Base-by-base conservation (phyloP, 2,113 vertebrate species). In the Dipodomys merriami region DNA sequence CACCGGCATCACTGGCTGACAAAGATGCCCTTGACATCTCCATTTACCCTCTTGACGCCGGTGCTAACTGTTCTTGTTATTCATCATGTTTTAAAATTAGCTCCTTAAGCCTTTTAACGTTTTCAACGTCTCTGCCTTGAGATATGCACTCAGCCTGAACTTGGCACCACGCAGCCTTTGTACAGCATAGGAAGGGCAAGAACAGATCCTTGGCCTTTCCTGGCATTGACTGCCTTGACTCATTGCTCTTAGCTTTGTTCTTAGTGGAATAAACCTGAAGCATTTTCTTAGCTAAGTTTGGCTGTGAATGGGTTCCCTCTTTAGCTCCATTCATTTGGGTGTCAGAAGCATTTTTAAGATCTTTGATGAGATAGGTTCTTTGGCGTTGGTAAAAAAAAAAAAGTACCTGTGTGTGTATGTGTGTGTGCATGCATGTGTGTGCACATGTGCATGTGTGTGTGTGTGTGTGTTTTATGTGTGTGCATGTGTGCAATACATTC, bases 61-160 rank as follows among this genome's bases (percentile, higher is more conserved):
- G 83, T 11, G 30, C 62, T 49, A 68, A 35, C 1, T 2, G 4
- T 83, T 53, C 62, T 53, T 77, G 60, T 71, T 85, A 44, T 79
- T 91, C 79, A 65, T 82, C 90, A 79, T n/a, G 57, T 73, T 95
- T 92, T 93, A 95, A 94, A 96, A 93, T 91, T 84, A 94, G 91
- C 84, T 65, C 87, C 81, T 83, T 90, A 88, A 91, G 93, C 72
- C 73, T 86, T 65, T 81, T 79, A 91, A 72, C 86, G 76, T 91
- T 91, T 91, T 91, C 72, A 46, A 5, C 13, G 30, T 74, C 90
- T 77, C 53, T 62, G 79, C 79, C 76, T 79, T 65, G 44, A 84
- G 33, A 74, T 39, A 60, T 0, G 11, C 79, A 67, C 82, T 29
- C 78, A 85, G 44, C 88, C 67, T 60, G 64, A 71, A 39, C 27